Conservation (phyloP, 2,797 vertebrate species). For the Buphagus erythrorhynchus region DNA sequence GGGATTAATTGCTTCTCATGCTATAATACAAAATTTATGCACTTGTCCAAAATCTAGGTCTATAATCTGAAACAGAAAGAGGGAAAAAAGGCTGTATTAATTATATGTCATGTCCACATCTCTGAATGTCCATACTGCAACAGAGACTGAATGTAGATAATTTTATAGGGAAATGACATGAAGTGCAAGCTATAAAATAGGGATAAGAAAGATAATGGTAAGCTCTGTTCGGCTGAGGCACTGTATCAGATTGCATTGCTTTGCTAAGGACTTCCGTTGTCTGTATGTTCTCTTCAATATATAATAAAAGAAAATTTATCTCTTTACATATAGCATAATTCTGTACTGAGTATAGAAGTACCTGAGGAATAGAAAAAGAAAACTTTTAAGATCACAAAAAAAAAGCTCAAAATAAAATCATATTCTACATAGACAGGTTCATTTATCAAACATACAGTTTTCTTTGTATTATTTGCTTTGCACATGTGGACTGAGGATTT, state of each 20-base stretch:
- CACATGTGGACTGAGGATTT: neutral
- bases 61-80: conserved; percentile 23
- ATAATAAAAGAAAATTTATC: neutral
- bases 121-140: neutral
- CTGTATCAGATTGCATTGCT: neutral
- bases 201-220: neutral
- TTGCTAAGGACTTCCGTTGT: neutral
- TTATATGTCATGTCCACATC: neutral
- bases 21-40: conserved; percentile 70
- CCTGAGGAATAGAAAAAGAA: neutral
- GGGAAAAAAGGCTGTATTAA: neutral
- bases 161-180: neutral
- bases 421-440: neutral
- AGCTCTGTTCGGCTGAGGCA: neutral
- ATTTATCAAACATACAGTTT: neutral
- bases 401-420: neutral
- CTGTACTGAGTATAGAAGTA: neutral
- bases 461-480: neutral
- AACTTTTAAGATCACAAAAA: neutral
- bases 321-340: neutral
- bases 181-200: neutral
- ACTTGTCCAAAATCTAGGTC: conserved; percentile 70
- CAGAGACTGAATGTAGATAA: neutral
- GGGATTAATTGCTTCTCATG: conserved; percentile 76
- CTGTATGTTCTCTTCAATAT: neutral